phyloP scores from a whole-genome alignment of 2,888 invertebrate species.

The Urechis unicinctus region DNA sequence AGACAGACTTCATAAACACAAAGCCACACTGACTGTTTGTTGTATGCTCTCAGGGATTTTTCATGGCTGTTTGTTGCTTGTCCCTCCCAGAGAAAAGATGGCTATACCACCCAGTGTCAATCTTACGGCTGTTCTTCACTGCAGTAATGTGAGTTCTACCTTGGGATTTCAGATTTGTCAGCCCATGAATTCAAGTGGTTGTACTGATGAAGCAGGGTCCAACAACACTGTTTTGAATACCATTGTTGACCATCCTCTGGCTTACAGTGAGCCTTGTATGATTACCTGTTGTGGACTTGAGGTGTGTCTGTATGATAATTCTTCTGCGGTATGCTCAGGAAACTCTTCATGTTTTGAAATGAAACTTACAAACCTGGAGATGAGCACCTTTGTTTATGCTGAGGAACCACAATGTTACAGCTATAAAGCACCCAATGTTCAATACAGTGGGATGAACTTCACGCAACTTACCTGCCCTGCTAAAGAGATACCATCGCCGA shows the following conservation, averaged over 20 bases:
- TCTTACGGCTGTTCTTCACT: neutral
- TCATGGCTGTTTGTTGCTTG: conserved; percentile 67
- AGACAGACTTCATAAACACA: conserved; percentile 72
- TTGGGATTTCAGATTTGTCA: neutral
- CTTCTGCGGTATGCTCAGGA: conserved; percentile 1
- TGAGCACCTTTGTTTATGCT: conserved; percentile 1
- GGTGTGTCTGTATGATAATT: neutral
- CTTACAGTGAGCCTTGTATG: neutral
- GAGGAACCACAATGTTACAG: no score
- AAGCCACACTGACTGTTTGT: conserved; percentile 72
- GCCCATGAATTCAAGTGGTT: no score
- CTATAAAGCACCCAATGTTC: no score
- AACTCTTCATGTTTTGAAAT: neutral
- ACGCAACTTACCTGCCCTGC: neutral
- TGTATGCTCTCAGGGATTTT: conserved; percentile 71
- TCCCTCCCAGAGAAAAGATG: conserved; percentile 41
- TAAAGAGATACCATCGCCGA: neutral
- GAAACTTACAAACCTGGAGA: no score
- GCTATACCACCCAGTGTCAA: neutral
- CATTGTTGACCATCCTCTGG: no score
- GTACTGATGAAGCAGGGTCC: no score
- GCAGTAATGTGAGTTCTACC: neutral
- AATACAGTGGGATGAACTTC: neutral
- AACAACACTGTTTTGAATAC: neutral
- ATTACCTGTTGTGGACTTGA: neutral